Evolutionary conservation across 1,140 invertebrate species (phyloP).

Genomic region (Drosophila bocki): DNA sequence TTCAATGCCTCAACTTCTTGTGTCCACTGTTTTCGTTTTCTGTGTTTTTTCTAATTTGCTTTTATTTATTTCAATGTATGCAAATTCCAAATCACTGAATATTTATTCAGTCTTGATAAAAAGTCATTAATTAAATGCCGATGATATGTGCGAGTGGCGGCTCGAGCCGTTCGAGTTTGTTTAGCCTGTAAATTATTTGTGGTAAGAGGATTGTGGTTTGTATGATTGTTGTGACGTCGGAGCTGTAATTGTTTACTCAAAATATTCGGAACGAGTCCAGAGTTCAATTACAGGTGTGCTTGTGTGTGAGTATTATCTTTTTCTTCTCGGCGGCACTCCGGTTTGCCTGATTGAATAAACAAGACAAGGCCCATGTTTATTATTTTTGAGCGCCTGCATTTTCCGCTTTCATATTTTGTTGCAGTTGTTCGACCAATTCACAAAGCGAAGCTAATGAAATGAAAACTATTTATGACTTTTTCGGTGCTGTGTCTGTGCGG

Average conservation of each 20-base stretch:
- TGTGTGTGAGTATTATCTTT: not conserved
- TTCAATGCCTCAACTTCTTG: constrained; percentile 35
- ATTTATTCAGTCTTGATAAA: constrained; percentile 59
- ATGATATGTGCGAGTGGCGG: constrained; percentile 30
- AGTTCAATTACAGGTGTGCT: constrained; percentile 47
- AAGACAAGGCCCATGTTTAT: constrained; percentile 44
- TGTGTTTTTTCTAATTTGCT: constrained; percentile 38
- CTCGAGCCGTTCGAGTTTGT: constrained; percentile 47
- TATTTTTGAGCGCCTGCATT: constrained; percentile 35
- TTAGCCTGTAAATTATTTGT: constrained; percentile 46
- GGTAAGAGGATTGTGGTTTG: constrained; percentile 32
- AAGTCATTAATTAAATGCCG: constrained; percentile 68
- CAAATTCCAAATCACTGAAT: constrained; percentile 58
- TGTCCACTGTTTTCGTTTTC: constrained; percentile 23
- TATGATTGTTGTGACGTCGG: constrained; percentile 38
- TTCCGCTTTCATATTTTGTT: constrained; percentile 33
- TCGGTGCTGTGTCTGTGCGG: constrained; percentile 13
- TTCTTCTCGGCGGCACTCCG: constrained; percentile 10
- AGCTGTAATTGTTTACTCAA: constrained; percentile 31
- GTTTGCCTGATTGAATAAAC: constrained; percentile 44
- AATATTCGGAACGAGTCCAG: constrained; percentile 28
- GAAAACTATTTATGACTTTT: constrained; percentile 67
- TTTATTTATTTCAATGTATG: constrained; percentile 67
- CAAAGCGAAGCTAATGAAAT: constrained; percentile 57
- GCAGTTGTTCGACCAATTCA: constrained; percentile 33